Percentiles rank a stretch among this genome's conserved stretches.
Conservation (phyloP, 2,888 invertebrate genomes). For the Oasisia sp. region DNA sequence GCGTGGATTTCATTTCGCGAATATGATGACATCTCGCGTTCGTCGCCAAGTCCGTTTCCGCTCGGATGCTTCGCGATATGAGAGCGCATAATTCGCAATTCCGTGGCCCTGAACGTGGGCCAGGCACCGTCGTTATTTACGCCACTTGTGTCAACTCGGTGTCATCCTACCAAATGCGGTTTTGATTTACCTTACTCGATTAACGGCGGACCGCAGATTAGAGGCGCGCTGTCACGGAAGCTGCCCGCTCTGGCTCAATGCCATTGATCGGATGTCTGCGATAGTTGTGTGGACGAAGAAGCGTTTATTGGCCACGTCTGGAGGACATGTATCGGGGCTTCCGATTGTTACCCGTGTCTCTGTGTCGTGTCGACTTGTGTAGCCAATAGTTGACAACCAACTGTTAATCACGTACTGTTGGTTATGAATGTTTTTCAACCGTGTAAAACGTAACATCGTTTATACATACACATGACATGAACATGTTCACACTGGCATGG, state of each 20-base stretch:
- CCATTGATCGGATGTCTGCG: not conserved
- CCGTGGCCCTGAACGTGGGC: not conserved
- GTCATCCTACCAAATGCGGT: not conserved
- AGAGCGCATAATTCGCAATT: not conserved
- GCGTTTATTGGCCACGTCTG: not conserved
- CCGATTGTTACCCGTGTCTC: no score
- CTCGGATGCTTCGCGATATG: not conserved
- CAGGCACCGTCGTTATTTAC: not conserved
- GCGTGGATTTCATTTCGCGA: not conserved
- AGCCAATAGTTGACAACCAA: no score
- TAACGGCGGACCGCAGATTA: not conserved
- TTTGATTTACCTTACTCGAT: constrained; percentile 13
- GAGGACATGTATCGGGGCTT: not conserved
- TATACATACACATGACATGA: no score
- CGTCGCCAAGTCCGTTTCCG: not conserved
- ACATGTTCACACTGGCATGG: no score
- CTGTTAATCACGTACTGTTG: no score
- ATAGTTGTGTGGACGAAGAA: not conserved
- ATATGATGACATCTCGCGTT: not conserved
- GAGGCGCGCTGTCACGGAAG: not conserved
- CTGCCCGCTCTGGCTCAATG: not conserved
- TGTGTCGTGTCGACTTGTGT: no score
- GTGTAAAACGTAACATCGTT: no score
- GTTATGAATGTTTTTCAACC: no score
- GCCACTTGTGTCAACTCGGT: not conserved